Percentiles rank a stretch among this genome's conserved stretches.
phyloP scores from a whole-genome alignment of 2,113 vertebrate species.

The Hystrix cristata region DNA sequence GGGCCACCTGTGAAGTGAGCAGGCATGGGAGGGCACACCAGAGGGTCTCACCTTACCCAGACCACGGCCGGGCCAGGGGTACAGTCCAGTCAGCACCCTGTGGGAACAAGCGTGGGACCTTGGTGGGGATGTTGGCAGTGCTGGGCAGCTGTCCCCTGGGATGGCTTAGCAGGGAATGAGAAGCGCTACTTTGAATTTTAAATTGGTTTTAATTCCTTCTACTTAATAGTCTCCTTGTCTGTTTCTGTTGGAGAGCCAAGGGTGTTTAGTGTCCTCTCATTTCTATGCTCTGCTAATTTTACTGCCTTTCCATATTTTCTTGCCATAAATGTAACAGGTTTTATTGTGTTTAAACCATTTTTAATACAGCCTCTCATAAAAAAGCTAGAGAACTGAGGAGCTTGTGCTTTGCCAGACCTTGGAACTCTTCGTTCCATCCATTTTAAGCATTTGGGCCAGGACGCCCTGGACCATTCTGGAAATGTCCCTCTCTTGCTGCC shows the following conservation, averaged over 20 bases:
- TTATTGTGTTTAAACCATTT: slow-evolving; percentile 86
- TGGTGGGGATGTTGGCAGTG: slow-evolving; percentile 39
- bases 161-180: slow-evolving; percentile 23
- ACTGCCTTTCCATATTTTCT: slow-evolving; percentile 84
- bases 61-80: slow-evolving; percentile 56
- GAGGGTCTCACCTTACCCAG: neutral
- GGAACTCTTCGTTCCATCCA: neutral
- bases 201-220: slow-evolving; percentile 78
- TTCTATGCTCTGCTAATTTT: slow-evolving; percentile 86
- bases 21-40: neutral
- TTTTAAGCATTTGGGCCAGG: neutral
- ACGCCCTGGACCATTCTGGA: neutral
- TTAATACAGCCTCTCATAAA: slow-evolving; percentile 84
- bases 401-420: slow-evolving; percentile 59
- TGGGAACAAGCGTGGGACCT: slow-evolving; percentile 60
- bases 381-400: slow-evolving; percentile 52
- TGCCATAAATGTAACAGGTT: slow-evolving; percentile 84
- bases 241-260: slow-evolving; percentile 67
- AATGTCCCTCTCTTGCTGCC: neutral
- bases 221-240: slow-evolving; percentile 74
- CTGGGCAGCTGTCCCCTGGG: slow-evolving; percentile 67
- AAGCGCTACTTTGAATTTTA: slow-evolving; percentile 77
- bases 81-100: slow-evolving; percentile 70
- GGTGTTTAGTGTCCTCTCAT: slow-evolving; percentile 76
- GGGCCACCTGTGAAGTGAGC: neutral